Evolutionary conservation across 2,888 invertebrate genomes (phyloP), one percentile per base, ranked within the genome.

Genomic region (Agrochola lychnidis): DNA sequence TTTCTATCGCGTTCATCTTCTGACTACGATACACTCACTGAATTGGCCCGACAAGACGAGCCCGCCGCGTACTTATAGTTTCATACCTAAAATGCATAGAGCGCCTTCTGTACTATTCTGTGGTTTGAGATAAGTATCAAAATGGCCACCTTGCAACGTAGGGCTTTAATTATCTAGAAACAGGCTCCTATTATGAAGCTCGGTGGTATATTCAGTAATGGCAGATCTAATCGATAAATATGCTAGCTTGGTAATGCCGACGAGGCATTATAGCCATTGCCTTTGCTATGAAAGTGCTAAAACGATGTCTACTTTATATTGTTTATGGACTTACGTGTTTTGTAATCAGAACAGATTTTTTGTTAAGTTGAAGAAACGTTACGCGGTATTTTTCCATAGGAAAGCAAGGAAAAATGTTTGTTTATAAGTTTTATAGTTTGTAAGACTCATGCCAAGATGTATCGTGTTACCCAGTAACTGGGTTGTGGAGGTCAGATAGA

Each of bases 171-270:
- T 72, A 4, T 66, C 53, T 36, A 53, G 59, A 10, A 22, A 67
- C 59, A 75, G 66, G 66, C 64, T 73, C 14, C 68, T 68, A 73
- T 80, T 70, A 76, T 70, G 51, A 36, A 63, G 67, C 25, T 14
- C 16, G 30, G 22, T 70, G 36, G 57, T 72, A 42, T 42, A 57
- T 62, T 73, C 70, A 51, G 79, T 75, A 79, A 79, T 66, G 36
- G 68, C 19, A 64, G 73, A 80, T 77, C 61, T 30, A 73, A 83
- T 83, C 80, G 61, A 83, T 80, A 70, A 69, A 42, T 64, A 22
- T 19, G 14, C 67, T 30, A 6, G 70, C 57, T 57, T 25, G 59
- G 57, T 63, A 48, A 64, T 40, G 56, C 36, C 70, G 42, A 57
- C 69, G 9, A 14, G 25, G 10, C 51, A 19, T 66, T 53, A n/a